Conservation (phyloP, 1,140 invertebrate genomes). For the Macrocentrus cingulum region DNA sequence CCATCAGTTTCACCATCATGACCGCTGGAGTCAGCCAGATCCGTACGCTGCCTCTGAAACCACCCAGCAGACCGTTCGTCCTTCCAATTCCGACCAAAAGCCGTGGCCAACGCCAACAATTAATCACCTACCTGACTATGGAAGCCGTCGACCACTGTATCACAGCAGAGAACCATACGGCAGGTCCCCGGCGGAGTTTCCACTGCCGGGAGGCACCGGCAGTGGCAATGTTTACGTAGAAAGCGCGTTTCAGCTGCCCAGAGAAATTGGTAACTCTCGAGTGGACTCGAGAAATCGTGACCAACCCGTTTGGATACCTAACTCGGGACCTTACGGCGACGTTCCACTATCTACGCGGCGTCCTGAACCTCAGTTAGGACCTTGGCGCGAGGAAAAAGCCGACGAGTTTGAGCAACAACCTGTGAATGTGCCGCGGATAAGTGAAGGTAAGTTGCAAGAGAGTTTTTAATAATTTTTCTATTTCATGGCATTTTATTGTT, state of each 20-base stretch:
- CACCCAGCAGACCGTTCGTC: neutral
- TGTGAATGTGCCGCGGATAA: too few relatives aligned
- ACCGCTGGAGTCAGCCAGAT: neutral
- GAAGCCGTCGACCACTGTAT: neutral
- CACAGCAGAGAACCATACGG: conserved; percentile 16
- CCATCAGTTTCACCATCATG: neutral
- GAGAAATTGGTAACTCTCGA: neutral
- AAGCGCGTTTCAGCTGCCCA: neutral
- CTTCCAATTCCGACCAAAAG: too few relatives aligned
- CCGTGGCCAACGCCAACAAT: too few relatives aligned
- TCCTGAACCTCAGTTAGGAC: too few relatives aligned
- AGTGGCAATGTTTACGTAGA: conserved; percentile 31
- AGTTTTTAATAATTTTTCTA: too few relatives aligned
- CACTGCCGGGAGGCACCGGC: neutral
- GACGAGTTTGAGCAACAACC: neutral
- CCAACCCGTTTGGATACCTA: conserved; percentile 11
- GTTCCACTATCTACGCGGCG: too few relatives aligned
- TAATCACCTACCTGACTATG: neutral
- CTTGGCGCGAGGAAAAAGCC: neutral
- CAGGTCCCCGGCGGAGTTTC: conserved; percentile 21
- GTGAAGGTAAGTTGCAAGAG: too few relatives aligned
- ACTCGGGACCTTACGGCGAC: neutral
- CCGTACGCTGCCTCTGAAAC: neutral
- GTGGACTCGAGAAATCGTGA: neutral
- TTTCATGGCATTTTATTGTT: too few relatives aligned